These are phyloP conservation scores for Cuniculus paca DNA, from an alignment of 2,797 vertebrate genomes.

Conservation along the genomic window DNA sequence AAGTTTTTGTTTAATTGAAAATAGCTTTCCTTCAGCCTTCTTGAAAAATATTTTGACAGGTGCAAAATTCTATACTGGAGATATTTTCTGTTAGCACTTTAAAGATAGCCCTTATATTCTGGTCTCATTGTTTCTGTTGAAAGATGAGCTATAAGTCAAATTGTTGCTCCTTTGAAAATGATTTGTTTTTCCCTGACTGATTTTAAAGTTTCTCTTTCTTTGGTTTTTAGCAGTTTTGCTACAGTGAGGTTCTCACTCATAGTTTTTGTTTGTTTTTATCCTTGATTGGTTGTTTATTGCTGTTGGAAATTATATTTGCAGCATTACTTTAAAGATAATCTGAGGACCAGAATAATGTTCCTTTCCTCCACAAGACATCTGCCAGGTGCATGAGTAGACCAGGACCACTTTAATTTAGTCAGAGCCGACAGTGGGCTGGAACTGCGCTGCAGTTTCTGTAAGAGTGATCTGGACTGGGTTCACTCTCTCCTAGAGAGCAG, in stretches of 20 bases:
- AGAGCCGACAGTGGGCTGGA: neutral
- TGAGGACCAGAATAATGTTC: neutral
- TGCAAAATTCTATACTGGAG: conserved; percentile 28
- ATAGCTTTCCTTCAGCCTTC: conserved; percentile 4
- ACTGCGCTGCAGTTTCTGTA: neutral
- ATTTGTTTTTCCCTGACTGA: conserved; percentile 32
- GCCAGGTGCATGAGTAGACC: neutral
- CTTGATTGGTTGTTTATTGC: conserved; percentile 36
- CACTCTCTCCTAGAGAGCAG: neutral
- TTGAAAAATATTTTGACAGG: conserved; percentile 21
- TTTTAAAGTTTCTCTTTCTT: neutral
- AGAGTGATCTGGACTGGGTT: neutral
- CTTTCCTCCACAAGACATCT: conserved; percentile 43
- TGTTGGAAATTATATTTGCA: conserved; percentile 35
- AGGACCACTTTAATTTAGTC: neutral
- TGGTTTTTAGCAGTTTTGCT: conserved; percentile 42
- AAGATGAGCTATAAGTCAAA: conserved; percentile 18
- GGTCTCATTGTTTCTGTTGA: neutral
- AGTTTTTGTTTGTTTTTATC: neutral
- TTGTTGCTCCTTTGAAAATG: conserved; percentile 24
- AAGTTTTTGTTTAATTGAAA: conserved; percentile 42
- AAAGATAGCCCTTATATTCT: neutral
- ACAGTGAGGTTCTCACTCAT: neutral
- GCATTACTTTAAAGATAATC: conserved; percentile 52
- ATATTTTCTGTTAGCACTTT: conserved; percentile 10